Base-by-base conservation (phyloP, 2,113 vertebrate genomes). In the Takifugu bimaculatus region DNA sequence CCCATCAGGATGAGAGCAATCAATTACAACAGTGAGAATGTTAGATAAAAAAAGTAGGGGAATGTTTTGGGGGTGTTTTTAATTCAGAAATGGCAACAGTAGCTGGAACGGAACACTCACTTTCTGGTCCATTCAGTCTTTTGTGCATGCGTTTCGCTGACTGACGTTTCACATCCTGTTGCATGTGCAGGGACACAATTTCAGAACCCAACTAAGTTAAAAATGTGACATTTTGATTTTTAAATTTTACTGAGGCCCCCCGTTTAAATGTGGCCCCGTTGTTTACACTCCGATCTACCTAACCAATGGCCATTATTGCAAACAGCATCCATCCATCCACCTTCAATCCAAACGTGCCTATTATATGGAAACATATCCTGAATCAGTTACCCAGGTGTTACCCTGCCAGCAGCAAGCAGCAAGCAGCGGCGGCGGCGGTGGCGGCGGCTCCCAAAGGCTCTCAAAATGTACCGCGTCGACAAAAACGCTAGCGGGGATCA, bases 291-390 rank as follows among this genome's bases (percentile, higher is more conserved):
- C 62, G n/a, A 53, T 4, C 68, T 49, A 52, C 59, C 35, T 62
- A 27, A 69, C 65, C 51, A n/a, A 32, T 15, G 59, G 35, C 39
- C 72, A 60, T 77, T 49, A 28, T 68, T 55, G 75, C 70, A 58
- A 74, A 50, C 13, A 54, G 39, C 74, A 50, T 69, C 42, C 75
- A 26, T 59, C 65, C 63, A 48, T 60, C 84, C 78, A 78, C 68
- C 78, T 75, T 82, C 39, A 26, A 77, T 85, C 88, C 86, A 80
- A 83, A 83, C 81, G 88, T 88, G 88, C 88, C 88, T 89, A 83
- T 68, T 78, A 75, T 85, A 85, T 85, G 65, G 69, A 88, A 80
- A 87, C 85, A 88, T 89, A 88, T 88, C 84, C 81, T 80, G 75
- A 86, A 85, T 87, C 50, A 60, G 54, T 84, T 69, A 79, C 57